Evolutionary conservation across 2,113 vertebrate genomes (phyloP).

Genomic region (Psephotus haematonotus): DNA sequence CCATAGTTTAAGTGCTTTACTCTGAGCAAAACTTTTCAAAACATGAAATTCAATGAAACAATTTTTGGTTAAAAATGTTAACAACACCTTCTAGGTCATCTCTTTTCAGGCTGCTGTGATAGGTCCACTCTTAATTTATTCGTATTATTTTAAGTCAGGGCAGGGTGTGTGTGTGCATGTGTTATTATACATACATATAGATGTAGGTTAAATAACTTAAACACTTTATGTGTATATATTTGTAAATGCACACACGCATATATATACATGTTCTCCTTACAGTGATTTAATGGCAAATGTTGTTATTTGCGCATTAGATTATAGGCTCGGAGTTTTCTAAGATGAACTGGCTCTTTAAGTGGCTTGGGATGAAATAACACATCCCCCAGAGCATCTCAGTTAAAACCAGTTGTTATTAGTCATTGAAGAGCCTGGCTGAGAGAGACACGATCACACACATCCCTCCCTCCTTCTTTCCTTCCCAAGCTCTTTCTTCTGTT

Average conservation of each 20-base stretch:
- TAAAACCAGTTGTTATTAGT: constrained; percentile 27
- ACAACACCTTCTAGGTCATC: neutral
- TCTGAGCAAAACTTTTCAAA: neutral
- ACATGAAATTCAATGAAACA: neutral
- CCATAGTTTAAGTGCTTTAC: neutral
- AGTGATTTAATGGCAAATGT: constrained; percentile 28
- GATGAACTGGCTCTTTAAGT: constrained; percentile 47
- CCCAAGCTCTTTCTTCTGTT: constrained; percentile 37
- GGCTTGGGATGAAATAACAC: constrained; percentile 50
- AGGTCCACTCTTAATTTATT: neutral
- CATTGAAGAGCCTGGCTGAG: neutral
- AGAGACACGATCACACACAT: neutral
- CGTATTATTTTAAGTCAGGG: neutral
- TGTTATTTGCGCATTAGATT: constrained; percentile 46
- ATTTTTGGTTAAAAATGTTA: neutral
- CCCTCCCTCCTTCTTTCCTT: neutral
- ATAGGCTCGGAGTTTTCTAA: constrained; percentile 47
- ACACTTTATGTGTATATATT: constrained; percentile 34
- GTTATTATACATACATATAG: constrained; percentile 45
- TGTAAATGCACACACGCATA: constrained; percentile 38
- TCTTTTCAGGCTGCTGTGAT: neutral
- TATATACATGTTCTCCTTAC: constrained; percentile 10
- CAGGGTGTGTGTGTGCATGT: constrained; percentile 7
- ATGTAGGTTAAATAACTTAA: constrained; percentile 51
- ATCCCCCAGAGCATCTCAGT: neutral